phyloP scores from a whole-genome alignment of 2,888 invertebrate species.

The Scaptomyza flava region DNA sequence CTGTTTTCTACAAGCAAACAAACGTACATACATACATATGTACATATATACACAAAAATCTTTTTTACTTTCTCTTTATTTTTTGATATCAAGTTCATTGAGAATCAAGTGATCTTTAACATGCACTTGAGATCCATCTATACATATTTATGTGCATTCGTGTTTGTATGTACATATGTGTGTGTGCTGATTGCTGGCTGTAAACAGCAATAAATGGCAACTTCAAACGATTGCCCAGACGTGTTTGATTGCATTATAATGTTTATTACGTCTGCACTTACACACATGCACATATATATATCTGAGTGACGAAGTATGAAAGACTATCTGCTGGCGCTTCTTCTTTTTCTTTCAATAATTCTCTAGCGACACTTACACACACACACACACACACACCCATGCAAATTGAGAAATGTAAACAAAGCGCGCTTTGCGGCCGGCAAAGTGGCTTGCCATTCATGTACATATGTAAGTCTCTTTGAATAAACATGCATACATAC shows the following conservation, averaged over 20 bases:
- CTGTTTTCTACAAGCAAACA: neutral
- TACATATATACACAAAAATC: no score
- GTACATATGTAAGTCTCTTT: neutral
- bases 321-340: slow-evolving; percentile 2
- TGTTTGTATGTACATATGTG: neutral
- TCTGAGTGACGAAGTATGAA: slow-evolving; percentile 18
- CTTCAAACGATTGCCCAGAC: neutral
- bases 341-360: slow-evolving; percentile 4
- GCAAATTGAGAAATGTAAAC: slow-evolving; percentile 33
- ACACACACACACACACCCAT: neutral
- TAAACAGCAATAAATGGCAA: slow-evolving; percentile 1
- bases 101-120: slow-evolving; percentile 4
- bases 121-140: neutral
- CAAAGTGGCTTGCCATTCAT: slow-evolving; percentile 3
- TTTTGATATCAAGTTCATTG: slow-evolving; percentile 4
- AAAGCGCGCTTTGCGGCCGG: slow-evolving; percentile 20
- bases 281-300: neutral
- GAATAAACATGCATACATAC: neutral
- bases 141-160: neutral
- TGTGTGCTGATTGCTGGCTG: slow-evolving; percentile 1
- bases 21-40: neutral
- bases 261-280: slow-evolving; percentile 5
- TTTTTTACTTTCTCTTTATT: slow-evolving; percentile 23
- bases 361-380: neutral
- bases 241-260: slow-evolving; percentile 6